Evolutionary conservation across 2,113 vertebrate genomes (phyloP), one percentile per base, ranked within the genome.

Genomic region (Gyps fulvus): DNA sequence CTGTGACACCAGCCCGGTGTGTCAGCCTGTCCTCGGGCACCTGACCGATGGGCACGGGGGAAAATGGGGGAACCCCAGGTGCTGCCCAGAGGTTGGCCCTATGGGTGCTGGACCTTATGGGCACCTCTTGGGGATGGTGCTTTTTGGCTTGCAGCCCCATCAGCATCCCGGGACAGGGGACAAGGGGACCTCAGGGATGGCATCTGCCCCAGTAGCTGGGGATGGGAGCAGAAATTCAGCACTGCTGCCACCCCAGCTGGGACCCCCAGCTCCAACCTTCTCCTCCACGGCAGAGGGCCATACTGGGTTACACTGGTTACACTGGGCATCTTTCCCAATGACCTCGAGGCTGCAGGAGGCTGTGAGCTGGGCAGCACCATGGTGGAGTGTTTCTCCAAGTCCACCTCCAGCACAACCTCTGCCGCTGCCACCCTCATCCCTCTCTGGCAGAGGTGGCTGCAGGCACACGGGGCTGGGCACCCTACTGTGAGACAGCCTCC

Each of bases 161-260:
- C 0, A 0, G 32, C 58, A 83, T 69, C n/a, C n/a, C 0, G 0
- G 42, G 27, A 27, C 20, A 67, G 31, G 34, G 10, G 5, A 11
- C 0, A 11, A 89, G 21, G 43, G 13, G 34, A 82, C 27, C 17
- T 49, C 42, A 73, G 50, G 27, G 17, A 1, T 43, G 52, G 45
- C 40, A 54, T 80, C 45, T 43, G 26, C 36, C 42, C 25, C 43
- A 49, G 6, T 9, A n/a, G 20, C 23, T 61, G 38, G 52, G 50
- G 15, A n/a, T 38, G 38, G 80, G 76, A 83, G 27, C 36, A 77
- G 58, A 77, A 86, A 70, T 61, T 57, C 57, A 59, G 34, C 50
- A 42, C 50, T 62, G 38, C 61, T 74, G 59, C 59, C 20, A 47
- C 40, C 11, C 23, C 13, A 45, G 34, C 21, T 42, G 43, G 54